Conservation (phyloP, 2,113 vertebrate species). For the Cyprinodon variegatus region DNA sequence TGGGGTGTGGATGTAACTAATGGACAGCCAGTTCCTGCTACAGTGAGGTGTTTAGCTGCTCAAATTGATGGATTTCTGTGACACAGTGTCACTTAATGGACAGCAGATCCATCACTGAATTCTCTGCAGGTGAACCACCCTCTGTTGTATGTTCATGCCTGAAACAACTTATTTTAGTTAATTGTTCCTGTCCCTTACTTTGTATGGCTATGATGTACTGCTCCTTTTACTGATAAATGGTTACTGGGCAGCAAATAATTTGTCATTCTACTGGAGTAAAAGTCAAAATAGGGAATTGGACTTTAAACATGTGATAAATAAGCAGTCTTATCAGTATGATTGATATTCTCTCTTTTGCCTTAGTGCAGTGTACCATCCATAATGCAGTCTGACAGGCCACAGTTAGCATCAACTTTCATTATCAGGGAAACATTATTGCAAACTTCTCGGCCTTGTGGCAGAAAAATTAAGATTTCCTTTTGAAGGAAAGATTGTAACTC, state of each 20-base stretch:
- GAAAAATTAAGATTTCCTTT: slow-evolving; percentile 27
- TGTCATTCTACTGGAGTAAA: slow-evolving; percentile 52
- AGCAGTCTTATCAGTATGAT: slow-evolving; percentile 42
- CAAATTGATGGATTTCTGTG: slow-evolving; percentile 27
- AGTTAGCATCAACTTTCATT: slow-evolving; percentile 53
- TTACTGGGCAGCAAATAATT: slow-evolving; percentile 23
- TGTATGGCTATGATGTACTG: slow-evolving; percentile 11
- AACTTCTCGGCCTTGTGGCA: slow-evolving; percentile 30
- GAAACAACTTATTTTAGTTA: slow-evolving; percentile 34
- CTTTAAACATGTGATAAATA: slow-evolving; percentile 54
- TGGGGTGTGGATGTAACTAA: slow-evolving; percentile 23
- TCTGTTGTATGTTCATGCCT: slow-evolving; percentile 21
- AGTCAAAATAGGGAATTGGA: slow-evolving; percentile 56
- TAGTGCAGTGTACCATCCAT: slow-evolving; percentile 54
- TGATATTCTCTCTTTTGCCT: slow-evolving; percentile 44
- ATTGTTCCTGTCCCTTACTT: slow-evolving; percentile 15
- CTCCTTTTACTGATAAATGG: slow-evolving; percentile 20
- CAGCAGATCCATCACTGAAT: slow-evolving; percentile 43
- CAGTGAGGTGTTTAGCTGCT: slow-evolving; percentile 3
- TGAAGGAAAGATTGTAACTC: slow-evolving; percentile 17
- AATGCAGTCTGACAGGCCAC: slow-evolving; percentile 37
- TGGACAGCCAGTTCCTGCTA: slow-evolving; percentile 2
- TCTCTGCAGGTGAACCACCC: slow-evolving; percentile 21
- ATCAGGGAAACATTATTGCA: slow-evolving; percentile 41
- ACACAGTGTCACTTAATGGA: slow-evolving; percentile 7